Percentiles rank a stretch among this genome's conserved stretches.
Evolutionary conservation across 2,797 vertebrate species (phyloP).

Genomic region (Vespertilio murinus): DNA sequence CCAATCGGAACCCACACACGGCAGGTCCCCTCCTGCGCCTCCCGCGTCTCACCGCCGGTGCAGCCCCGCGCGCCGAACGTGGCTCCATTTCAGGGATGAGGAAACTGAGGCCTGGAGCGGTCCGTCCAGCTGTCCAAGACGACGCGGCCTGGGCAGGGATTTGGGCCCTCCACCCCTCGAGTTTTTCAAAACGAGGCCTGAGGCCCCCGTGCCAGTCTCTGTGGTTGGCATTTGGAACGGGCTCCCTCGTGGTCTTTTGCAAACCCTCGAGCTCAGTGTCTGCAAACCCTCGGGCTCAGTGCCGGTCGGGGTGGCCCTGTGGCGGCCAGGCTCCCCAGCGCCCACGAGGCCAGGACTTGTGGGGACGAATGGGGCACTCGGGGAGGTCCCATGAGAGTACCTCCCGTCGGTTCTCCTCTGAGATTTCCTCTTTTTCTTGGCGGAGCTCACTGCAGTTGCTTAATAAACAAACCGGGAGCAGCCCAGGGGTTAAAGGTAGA

Average conservation of each 20-base stretch:
- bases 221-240: neutral
- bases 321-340: neutral
- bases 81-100: neutral
- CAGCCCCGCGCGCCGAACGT: neutral
- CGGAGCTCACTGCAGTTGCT: neutral
- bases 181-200: neutral
- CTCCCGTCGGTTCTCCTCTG: neutral
- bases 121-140: neutral
- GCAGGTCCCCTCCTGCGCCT: neutral
- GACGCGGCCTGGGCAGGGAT: neutral
- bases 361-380: neutral
- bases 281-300: neutral
- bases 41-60: neutral
- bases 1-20: too few relatives aligned
- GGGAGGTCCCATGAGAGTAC: neutral
- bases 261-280: neutral
- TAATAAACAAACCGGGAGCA: neutral
- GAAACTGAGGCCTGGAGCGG: neutral
- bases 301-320: neutral
- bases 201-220: neutral
- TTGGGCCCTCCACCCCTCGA: neutral
- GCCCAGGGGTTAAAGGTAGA: neutral
- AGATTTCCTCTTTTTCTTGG: constrained; percentile 8
- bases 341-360: neutral
- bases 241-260: neutral